These are phyloP conservation scores for Kuschelorhynchus macadamiae DNA, from an alignment of 2,888 invertebrate genomes.

Conservation along the genomic window DNA sequence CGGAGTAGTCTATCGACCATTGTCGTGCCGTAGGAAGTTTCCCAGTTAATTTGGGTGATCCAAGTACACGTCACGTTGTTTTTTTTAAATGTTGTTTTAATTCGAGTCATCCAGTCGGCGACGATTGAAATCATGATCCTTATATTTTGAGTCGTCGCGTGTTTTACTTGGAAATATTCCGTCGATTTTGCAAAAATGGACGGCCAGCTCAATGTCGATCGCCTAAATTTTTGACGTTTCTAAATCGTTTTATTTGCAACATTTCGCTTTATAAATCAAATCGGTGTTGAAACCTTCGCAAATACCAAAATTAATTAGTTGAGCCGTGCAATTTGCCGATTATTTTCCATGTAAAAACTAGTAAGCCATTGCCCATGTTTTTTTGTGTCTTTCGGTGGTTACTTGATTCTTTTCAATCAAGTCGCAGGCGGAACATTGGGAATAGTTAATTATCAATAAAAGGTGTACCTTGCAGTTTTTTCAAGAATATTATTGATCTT, in stretches of 20 bases:
- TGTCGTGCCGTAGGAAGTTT: constrained; percentile 43
- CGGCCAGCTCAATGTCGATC: constrained; percentile 33
- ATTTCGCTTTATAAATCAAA: constrained; percentile 21
- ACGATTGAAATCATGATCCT: constrained; percentile 1
- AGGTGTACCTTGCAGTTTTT: constrained; percentile 24
- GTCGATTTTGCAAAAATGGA: constrained; percentile 25
- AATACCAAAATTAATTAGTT: constrained; percentile 13
- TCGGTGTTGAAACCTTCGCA: constrained; percentile 22
- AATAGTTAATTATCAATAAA: constrained; percentile 23
- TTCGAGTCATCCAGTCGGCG: constrained; percentile 25
- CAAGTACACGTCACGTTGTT: constrained; percentile 52
- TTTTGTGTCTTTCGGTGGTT: constrained; percentile 8
- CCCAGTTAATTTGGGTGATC: constrained; percentile 43
- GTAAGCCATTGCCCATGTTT: constrained; percentile 27
- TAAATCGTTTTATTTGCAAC: constrained; percentile 24
- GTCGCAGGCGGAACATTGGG: neutral
- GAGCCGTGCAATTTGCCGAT: constrained; percentile 20
- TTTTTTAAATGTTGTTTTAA: constrained; percentile 23
- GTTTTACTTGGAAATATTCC: constrained; percentile 2
- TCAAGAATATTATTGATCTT: constrained; percentile 34
- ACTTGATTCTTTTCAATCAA: constrained; percentile 22
- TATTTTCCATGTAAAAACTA: constrained; percentile 14
- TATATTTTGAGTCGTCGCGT: neutral
- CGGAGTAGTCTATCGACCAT: constrained; percentile 42
- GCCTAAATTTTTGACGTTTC: constrained; percentile 29